A percentile compares a stretch with the other conserved stretches of the same genome.
Evolutionary conservation across 2,797 vertebrate species (phyloP).

Genomic region (Rhynchonycteris naso): DNA sequence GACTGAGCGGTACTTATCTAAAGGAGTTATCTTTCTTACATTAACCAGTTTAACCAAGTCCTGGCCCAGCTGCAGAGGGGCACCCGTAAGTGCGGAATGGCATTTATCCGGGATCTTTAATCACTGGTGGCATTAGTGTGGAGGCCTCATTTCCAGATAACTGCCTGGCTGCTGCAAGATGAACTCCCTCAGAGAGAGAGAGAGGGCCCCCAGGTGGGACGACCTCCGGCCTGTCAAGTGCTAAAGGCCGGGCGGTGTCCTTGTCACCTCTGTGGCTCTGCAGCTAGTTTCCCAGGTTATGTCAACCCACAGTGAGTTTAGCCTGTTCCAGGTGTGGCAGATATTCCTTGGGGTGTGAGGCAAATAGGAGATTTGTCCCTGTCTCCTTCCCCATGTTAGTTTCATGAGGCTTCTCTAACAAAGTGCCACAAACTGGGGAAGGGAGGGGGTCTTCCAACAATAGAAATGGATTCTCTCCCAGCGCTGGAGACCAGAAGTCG

Average conservation of each 20-base stretch:
- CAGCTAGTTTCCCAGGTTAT: neutral
- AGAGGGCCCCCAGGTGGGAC: neutral
- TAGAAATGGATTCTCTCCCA: neutral
- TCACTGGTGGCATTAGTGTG: neutral
- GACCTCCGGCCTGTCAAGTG: neutral
- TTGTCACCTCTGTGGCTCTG: neutral
- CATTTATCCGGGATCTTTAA: conserved; percentile 30
- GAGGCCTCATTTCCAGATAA: neutral
- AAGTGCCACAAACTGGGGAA: neutral
- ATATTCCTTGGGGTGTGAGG: neutral
- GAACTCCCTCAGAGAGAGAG: neutral
- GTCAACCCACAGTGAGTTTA: rapidly evolving
- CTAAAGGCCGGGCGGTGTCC: neutral
- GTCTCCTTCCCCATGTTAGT: rapidly evolving
- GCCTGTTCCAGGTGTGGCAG: rapidly evolving
- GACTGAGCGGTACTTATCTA: rapidly evolving
- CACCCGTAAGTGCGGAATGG: rapidly evolving
- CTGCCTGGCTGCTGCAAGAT: neutral
- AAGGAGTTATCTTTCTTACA: neutral
- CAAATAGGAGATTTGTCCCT: neutral
- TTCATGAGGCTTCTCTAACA: neutral
- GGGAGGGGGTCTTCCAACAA: neutral
- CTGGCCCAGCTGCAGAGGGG: neutral
- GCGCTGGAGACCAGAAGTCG: neutral
- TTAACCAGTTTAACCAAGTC: neutral